Evolutionary conservation across 1,140 invertebrate species (phyloP).

Genomic region (Conopomorpha cramerella): DNA sequence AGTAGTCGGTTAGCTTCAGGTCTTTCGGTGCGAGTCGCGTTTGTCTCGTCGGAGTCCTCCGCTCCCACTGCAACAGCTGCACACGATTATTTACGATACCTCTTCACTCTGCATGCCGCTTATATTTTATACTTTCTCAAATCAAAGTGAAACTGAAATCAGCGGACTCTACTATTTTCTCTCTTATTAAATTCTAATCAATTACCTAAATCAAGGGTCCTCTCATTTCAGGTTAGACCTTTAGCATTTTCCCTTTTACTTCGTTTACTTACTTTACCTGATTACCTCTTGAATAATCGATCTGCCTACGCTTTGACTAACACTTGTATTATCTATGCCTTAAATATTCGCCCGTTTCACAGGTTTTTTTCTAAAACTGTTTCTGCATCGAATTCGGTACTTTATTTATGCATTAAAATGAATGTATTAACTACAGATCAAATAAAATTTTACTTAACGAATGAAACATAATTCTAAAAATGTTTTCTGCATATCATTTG

Average conservation of each 20-base stretch:
- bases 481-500: too few species aligned
- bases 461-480: too few species aligned
- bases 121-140: constrained; percentile 37
- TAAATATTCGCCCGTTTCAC: too few species aligned
- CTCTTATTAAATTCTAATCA: constrained; percentile 6
- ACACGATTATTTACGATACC: constrained; percentile 38
- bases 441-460: too few species aligned
- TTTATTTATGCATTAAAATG: too few species aligned
- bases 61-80: constrained; percentile 43
- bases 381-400: too few species aligned
- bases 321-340: too few species aligned
- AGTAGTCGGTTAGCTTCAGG: constrained; percentile 46
- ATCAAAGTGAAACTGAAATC: constrained; percentile 18
- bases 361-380: too few species aligned
- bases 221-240: constrained; percentile 23
- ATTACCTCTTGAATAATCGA: constrained; percentile 15
- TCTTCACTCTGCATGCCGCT: constrained; percentile 56
- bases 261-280: constrained; percentile 15
- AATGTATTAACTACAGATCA: too few species aligned
- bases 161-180: constrained; percentile 14
- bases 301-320: too few species aligned
- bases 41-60: constrained; percentile 38
- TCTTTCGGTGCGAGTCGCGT: constrained; percentile 38
- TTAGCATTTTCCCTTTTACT: constrained; percentile 27
- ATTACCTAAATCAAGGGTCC: constrained; percentile 11